Conservation (phyloP, 2,888 invertebrate genomes). For the Oscheius myriophilus region DNA sequence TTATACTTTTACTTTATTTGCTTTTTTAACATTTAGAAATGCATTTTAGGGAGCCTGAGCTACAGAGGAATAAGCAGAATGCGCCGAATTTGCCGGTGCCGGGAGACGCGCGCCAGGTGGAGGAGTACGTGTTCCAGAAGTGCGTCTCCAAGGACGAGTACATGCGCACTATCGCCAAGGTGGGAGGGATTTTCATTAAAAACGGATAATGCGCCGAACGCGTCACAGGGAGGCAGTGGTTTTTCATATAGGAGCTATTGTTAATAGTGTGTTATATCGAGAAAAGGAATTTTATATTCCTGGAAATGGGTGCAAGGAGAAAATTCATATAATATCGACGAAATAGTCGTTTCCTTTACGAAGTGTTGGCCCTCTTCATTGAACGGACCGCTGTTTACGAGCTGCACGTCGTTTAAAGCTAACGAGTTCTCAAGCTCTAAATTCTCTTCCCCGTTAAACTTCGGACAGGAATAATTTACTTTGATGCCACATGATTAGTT, state of each 20-base stretch:
- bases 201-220: not conserved
- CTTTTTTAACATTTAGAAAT: not conserved
- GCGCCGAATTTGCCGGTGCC: constrained; percentile 70
- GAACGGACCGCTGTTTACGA: too few species aligned
- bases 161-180: constrained; percentile 70
- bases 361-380: too few species aligned
- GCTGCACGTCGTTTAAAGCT: too few species aligned
- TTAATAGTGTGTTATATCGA: too few species aligned
- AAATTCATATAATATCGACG: too few species aligned
- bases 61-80: constrained; percentile 69
- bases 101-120: constrained; percentile 68
- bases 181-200: constrained; percentile 3
- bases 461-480: too few species aligned
- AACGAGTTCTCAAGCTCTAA: too few species aligned
- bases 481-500: too few species aligned
- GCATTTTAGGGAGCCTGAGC: constrained; percentile 67
- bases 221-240: not conserved
- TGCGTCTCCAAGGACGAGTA: constrained; percentile 69
- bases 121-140: constrained; percentile 70
- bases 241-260: not conserved
- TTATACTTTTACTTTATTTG: not conserved
- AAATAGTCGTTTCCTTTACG: too few species aligned
- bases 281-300: too few species aligned
- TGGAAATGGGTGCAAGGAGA: too few species aligned
- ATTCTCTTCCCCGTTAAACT: too few species aligned